A percentile compares a stretch with the other conserved stretches of the same genome.
Evolutionary conservation across 2,888 invertebrate species (phyloP).

Genomic region (Stenodema calcarata): DNA sequence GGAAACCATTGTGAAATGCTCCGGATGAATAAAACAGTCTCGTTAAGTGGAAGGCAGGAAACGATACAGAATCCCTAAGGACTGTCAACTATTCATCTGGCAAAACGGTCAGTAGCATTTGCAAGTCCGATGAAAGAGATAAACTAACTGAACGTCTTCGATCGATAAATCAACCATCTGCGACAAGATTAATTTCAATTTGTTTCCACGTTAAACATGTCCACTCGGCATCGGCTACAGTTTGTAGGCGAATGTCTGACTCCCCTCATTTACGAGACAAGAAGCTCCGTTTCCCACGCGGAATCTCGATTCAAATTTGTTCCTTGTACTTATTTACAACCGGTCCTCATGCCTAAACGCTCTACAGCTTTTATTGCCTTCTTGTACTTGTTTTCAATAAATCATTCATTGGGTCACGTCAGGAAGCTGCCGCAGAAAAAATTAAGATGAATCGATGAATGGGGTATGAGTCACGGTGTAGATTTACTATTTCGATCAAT

Average conservation of each 20-base stretch:
- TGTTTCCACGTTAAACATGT: conserved; percentile 20
- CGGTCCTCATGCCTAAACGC: too few species aligned
- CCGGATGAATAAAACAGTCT: not conserved
- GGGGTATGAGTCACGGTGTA: too few species aligned
- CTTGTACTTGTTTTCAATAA: too few species aligned
- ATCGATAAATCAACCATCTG: conserved; percentile 9
- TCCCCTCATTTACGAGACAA: not conserved
- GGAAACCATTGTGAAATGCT: not conserved
- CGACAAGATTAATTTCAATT: conserved; percentile 36
- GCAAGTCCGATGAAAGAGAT: conserved; percentile 32
- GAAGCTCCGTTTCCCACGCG: not conserved
- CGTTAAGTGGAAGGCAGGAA: not conserved
- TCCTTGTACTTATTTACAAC: not conserved
- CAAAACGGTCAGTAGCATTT: conserved; percentile 16
- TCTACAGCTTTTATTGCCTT: too few species aligned
- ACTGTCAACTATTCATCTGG: conserved; percentile 24
- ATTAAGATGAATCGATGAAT: too few species aligned
- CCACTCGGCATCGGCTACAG: not conserved
- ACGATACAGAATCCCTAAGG: not conserved
- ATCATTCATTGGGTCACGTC: too few species aligned
- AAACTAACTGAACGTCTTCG: not conserved
- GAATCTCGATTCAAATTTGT: not conserved
- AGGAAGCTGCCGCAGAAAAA: too few species aligned
- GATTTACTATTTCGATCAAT: too few species aligned
- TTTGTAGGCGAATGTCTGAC: not conserved